Conservation (phyloP, 2,797 vertebrate genomes). For the Epinephelus malabaricus region DNA sequence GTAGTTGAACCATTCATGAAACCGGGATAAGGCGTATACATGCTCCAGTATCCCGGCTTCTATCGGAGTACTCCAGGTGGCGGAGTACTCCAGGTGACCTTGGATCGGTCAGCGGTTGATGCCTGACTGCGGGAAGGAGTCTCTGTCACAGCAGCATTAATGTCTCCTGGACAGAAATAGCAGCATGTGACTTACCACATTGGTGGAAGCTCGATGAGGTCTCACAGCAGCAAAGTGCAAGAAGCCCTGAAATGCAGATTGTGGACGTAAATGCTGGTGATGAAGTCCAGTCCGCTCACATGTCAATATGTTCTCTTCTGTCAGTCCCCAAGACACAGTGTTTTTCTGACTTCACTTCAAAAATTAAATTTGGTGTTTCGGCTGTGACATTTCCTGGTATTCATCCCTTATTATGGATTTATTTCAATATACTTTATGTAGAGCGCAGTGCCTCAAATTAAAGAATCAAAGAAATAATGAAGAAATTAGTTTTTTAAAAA, state of each 20-base stretch:
- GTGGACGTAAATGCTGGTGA: no score
- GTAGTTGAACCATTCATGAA: no score
- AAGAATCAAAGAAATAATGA: neutral
- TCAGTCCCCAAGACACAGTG: neutral
- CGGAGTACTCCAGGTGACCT: slow-evolving; percentile 2
- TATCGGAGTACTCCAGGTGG: no score
- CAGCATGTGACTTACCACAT: slow-evolving; percentile 49
- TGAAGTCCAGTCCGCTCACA: neutral
- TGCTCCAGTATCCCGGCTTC: no score
- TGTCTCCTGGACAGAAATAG: slow-evolving; percentile 37
- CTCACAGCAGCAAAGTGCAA: slow-evolving; percentile 9
- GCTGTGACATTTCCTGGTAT: neutral
- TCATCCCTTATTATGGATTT: neutral
- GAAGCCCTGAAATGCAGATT: no score
- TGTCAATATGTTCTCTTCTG: neutral
- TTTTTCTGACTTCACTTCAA: neutral
- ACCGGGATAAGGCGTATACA: no score
- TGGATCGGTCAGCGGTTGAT: neutral
- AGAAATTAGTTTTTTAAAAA: neutral
- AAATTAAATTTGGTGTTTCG: no score
- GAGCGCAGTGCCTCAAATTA: no score
- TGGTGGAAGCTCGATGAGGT: slow-evolving; percentile 16
- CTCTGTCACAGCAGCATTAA: neutral
- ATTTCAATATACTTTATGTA: no score
- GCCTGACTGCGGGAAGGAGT: neutral